Base-by-base conservation (phyloP, 2,888 invertebrate species). In the Digitonthophagus gazella region DNA sequence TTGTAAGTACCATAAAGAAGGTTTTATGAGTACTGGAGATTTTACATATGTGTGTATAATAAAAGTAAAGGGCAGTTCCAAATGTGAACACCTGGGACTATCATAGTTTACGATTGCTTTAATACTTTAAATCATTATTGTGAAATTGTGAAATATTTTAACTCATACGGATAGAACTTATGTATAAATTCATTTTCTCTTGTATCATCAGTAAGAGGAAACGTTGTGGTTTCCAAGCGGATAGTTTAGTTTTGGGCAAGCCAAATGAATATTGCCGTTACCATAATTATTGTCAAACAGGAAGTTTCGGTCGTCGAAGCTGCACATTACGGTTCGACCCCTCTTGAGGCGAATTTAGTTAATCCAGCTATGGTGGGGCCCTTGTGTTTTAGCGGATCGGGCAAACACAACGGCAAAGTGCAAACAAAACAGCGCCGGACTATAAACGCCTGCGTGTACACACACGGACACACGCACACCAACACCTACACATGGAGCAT, bases 341-440 rank as follows among this genome's bases (percentile, higher is more conserved):
- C 28, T 44, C 28, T 44, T 44, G 28, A 44, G 28, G 28, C 28
- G 28, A 44, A 44, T 44, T 44, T 44, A 61, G 61, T 61, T 61
- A 61, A 61, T 61, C 61, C 61, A 44, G 28, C 28, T 61, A 61
- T 18, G 19, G 61, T 20, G 15, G 61, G 61, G 61, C 61, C n/a
- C 18, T 18, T n/a, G 61, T 61, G 18, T 61, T 61, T 61, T 61
- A 18, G 61, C 61, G 61, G 61, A 18, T 20, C 19, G 61, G 20
- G 61, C 61, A 61, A 61, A 61, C 61, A 61, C 61, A 61, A 20
- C 61, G 20, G 61, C 61, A 20, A 20, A 18, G 18, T 20, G 61
- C 61, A 61, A 61, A 61, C 61, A 61, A 61, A 61, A 61, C 61
- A 61, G 61, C 61, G 20, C 61, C n/a, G 61, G 61, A 61, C 61